Percentiles rank a stretch among this genome's conserved stretches.
These are phyloP conservation scores for Oryctolagus cuniculus DNA, from an alignment of 2,113 vertebrate species.

Conservation along the genomic window DNA sequence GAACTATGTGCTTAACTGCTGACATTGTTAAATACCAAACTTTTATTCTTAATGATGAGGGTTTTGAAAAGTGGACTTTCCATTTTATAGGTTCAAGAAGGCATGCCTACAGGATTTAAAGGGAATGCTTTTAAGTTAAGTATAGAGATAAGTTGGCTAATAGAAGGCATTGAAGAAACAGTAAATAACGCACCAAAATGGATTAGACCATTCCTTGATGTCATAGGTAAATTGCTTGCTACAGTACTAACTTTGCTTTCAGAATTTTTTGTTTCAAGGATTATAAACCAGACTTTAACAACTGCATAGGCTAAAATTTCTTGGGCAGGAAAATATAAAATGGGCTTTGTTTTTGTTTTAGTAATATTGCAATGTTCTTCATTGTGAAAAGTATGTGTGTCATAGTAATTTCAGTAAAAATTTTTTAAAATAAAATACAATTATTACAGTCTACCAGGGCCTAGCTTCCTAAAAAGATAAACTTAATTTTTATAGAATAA, in stretches of 20 bases:
- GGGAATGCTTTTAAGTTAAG: not conserved
- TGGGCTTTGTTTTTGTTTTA: not conserved
- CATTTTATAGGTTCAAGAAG: slow-evolving; percentile 54
- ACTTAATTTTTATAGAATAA: not conserved
- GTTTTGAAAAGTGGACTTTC: not conserved
- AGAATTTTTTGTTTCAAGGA: too few relatives aligned
- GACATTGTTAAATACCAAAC: not conserved
- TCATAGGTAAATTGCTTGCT: too few relatives aligned
- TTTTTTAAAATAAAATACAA: slow-evolving; percentile 24
- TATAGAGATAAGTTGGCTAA: slow-evolving; percentile 12
- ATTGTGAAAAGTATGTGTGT: not conserved
- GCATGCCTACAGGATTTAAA: slow-evolving; percentile 9
- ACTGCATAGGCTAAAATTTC: not conserved
- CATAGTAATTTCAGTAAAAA: not conserved
- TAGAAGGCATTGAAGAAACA: not conserved
- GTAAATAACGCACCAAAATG: accelerated
- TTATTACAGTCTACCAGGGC: not conserved
- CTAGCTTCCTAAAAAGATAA: not conserved
- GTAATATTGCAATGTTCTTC: not conserved
- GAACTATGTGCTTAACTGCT: not conserved
- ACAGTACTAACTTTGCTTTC: too few relatives aligned
- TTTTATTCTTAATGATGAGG: not conserved
- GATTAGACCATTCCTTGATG: too few relatives aligned
- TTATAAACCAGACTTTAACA: too few relatives aligned
- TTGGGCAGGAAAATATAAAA: not conserved